Conservation (phyloP, 2,888 invertebrate genomes). For the Andricus quercusramuli region DNA sequence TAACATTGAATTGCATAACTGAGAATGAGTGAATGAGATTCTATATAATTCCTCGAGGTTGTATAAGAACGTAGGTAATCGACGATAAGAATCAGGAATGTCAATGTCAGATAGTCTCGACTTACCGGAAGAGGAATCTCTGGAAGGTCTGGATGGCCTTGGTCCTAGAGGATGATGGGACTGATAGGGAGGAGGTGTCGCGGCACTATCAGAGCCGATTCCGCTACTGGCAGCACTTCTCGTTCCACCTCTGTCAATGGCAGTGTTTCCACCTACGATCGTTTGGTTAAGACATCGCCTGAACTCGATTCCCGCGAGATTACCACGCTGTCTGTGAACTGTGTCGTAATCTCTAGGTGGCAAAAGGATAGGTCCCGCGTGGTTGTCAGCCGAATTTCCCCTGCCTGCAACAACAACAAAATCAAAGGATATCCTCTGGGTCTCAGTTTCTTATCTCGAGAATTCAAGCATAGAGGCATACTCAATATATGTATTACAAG, state of each 20-base stretch:
- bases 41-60: slow-evolving; percentile 52
- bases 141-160: slow-evolving; percentile 74
- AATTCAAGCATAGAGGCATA: slow-evolving; percentile 23
- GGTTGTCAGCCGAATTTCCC: slow-evolving; percentile 74
- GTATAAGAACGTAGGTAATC: slow-evolving; percentile 40
- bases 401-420: slow-evolving; percentile 65
- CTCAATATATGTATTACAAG: slow-evolving; percentile 15
- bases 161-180: slow-evolving; percentile 70
- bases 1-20: neutral
- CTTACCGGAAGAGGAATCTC: slow-evolving; percentile 77
- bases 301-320: slow-evolving; percentile 86
- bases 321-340: slow-evolving; percentile 89
- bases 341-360: slow-evolving; percentile 98
- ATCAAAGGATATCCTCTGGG: slow-evolving; percentile 34
- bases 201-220: slow-evolving; percentile 93
- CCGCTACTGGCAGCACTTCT: slow-evolving; percentile 91
- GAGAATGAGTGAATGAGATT: neutral
- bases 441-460: neutral
- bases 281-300: slow-evolving; percentile 86
- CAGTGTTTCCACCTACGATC: slow-evolving; percentile 81
- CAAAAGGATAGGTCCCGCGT: slow-evolving; percentile 87
- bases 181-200: slow-evolving; percentile 83
- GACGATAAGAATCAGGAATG: slow-evolving; percentile 19
- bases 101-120: slow-evolving; percentile 39
- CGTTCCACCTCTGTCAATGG: slow-evolving; percentile 71